Percentiles rank a stretch among this genome's conserved stretches.
phyloP scores from a whole-genome alignment of 2,888 invertebrate genomes.

The Eupithecia pulchellata region DNA sequence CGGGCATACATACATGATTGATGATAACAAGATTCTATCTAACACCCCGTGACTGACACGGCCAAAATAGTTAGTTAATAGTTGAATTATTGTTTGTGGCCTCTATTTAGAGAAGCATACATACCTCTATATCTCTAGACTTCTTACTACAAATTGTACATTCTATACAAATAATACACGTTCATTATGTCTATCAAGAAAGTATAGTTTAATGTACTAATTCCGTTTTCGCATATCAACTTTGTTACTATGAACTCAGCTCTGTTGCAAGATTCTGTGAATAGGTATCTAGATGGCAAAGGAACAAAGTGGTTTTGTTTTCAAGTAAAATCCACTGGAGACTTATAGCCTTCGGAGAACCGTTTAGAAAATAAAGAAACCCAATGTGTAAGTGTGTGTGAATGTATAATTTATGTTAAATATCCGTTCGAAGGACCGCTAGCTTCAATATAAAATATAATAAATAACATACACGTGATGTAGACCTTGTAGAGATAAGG shows the following conservation, averaged over 20 bases:
- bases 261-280: neutral
- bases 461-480: neutral
- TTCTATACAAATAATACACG: neutral
- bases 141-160: neutral
- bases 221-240: neutral
- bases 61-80: too few relatives aligned
- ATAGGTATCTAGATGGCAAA: neutral
- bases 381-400: too few relatives aligned
- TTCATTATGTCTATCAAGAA: neutral
- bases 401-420: too few relatives aligned
- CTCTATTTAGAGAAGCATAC: neutral
- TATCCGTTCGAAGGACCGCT: neutral
- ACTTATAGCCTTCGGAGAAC: conserved; percentile 1
- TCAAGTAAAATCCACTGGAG: neutral
- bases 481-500: neutral
- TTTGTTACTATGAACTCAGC: neutral
- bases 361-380: neutral
- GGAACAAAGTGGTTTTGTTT: neutral
- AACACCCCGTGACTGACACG: too few relatives aligned
- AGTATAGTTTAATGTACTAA: neutral
- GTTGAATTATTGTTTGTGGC: too few relatives aligned
- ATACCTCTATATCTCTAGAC: neutral
- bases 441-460: neutral
- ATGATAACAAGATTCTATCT: too few relatives aligned
- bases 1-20: too few relatives aligned